Percentiles rank a stretch among this genome's conserved stretches.
phyloP scores from a whole-genome alignment of 2,797 vertebrate species.

The Danio jaintianensis region DNA sequence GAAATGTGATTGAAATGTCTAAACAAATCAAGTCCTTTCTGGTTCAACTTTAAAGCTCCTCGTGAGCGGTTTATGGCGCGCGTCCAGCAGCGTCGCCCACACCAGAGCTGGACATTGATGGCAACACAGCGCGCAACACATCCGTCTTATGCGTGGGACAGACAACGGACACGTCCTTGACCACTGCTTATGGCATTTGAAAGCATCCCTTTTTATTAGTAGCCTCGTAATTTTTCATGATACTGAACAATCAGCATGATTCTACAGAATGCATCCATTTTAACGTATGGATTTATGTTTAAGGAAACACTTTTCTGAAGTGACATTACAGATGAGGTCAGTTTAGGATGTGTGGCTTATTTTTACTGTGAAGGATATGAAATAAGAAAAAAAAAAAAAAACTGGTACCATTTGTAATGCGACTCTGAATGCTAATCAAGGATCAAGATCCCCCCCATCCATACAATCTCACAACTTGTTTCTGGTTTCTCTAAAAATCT shows the following conservation, averaged over 20 bases:
- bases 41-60: conserved; percentile 25
- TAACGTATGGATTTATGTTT: background rate
- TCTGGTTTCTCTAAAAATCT: background rate
- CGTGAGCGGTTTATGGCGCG: background rate
- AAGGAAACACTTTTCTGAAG: background rate
- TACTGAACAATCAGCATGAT: background rate
- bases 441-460: conserved; percentile 2
- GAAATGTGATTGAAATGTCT: conserved; percentile 15
- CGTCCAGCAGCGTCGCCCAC: conserved; percentile 34
- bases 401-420: background rate
- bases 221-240: background rate
- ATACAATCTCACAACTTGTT: background rate
- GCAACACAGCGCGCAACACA: conserved; percentile 24
- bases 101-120: conserved; percentile 22
- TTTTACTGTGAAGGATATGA: background rate
- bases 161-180: conserved; percentile 32
- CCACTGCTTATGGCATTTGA: background rate
- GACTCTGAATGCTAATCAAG: conserved; percentile 1
- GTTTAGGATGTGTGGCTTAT: background rate
- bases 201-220: background rate
- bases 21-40: conserved; percentile 14
- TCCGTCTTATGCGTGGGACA: conserved; percentile 39
- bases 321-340: background rate
- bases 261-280: background rate
- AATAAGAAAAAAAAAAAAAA: background rate